Evolutionary conservation across 2,888 invertebrate species (phyloP), one percentile per base, ranked within the genome.

Genomic region (Ophioninae sp.): DNA sequence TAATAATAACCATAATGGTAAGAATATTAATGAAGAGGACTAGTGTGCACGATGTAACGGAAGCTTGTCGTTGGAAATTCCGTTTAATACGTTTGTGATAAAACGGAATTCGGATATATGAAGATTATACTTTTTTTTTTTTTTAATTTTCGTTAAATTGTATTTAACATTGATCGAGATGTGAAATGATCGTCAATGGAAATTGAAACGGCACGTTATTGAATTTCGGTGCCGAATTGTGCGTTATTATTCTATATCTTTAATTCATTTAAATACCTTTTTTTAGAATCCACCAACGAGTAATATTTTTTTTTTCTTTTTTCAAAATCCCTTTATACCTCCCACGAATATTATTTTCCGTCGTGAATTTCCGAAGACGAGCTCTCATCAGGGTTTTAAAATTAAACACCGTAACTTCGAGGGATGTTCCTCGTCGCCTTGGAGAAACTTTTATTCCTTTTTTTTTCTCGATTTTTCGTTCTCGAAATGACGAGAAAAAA

Each of bases 1-100:
- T 71, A 13, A 71, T 78, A 59, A 59, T 68, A 58, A 75, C 77
- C 72, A 75, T 79, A 22, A 79, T 79, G 74, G 65, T 80, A 72
- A 41, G 56, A 76, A 84, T 74, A 9, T 51, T 59, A 22, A 59
- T 59, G 13, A 81, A 65, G 71, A 51, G 59, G 64, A 59, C 71
- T 87, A 85, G 85, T 90, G 91, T 91, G 91, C 90, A 91, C 88
- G 87, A 87, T 90, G 87, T 61, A 69, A 81, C 63, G 22, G 51
- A 51, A 72, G 78, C 78, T 84, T 81, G 76, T 80, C 44, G 58
- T 79, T 75, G 82, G 74, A 80, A 78, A 17, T 51, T 10, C 13
- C 51, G 51, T 51, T 51, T 51, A 51, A 51, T 51, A 51, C 17
- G 6, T 51, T 51, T 6, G 51, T 51, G 17, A 51, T 51, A 17